Evolutionary conservation across 1,140 invertebrate genomes (phyloP).

Genomic region (Maniola jurtina): DNA sequence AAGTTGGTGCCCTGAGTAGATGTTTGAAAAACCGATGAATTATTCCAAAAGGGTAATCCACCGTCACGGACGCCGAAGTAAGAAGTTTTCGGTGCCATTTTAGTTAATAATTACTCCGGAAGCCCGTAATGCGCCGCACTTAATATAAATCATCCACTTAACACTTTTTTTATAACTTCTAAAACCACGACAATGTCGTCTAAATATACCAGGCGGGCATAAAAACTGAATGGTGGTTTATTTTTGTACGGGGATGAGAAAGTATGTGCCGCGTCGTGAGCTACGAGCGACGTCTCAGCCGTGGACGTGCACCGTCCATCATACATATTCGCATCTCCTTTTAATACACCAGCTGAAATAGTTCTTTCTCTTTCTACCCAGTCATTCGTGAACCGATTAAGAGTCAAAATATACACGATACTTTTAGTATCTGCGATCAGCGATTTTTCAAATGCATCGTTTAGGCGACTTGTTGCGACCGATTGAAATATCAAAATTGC

Average conservation of each 20-base stretch:
- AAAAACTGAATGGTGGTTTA: conserved; percentile 67
- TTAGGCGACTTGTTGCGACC: no score
- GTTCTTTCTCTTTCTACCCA: conserved; percentile 43
- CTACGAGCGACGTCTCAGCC: conserved; percentile 56
- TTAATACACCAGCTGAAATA: conserved; percentile 22
- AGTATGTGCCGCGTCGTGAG: conserved; percentile 62
- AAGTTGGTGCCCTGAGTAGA: background rate
- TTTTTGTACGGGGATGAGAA: conserved; percentile 69
- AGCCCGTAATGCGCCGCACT: conserved; percentile 62
- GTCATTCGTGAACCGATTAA: conserved; percentile 53
- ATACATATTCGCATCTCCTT: conserved; percentile 51
- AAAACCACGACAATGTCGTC: conserved; percentile 63
- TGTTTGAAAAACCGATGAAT: conserved; percentile 44
- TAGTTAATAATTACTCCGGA: conserved; percentile 68
- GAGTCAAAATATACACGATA: no score
- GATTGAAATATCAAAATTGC: no score
- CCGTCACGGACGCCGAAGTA: conserved; percentile 39
- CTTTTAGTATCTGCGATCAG: no score
- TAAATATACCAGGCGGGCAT: conserved; percentile 71
- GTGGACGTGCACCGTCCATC: conserved; percentile 58
- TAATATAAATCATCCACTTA: conserved; percentile 77
- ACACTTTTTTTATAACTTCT: conserved; percentile 62
- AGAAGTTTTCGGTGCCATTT: conserved; percentile 36
- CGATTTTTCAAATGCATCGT: no score
- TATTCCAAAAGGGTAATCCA: conserved; percentile 45